Base-by-base conservation (phyloP, 2,797 vertebrate genomes). In the Phoebastria nigripes region DNA sequence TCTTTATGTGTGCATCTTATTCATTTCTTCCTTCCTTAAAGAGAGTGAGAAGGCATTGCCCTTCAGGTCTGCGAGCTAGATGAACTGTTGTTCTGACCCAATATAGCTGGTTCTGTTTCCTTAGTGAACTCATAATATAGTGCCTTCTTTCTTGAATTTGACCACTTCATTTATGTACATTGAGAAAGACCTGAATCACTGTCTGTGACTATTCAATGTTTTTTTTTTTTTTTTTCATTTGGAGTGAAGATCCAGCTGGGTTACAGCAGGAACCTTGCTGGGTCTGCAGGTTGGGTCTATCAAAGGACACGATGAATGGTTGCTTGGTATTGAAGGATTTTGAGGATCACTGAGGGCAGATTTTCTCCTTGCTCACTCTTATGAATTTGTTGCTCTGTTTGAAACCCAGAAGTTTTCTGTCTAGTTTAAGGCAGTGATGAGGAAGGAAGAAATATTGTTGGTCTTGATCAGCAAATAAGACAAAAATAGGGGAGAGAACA, bases 191-290 rank as follows among this genome's bases (percentile, higher is more conserved):
- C 3, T 2, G 3, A n/a, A 16, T 62, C 1, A 0, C 25, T 37
- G 5, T 26, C 51, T 83, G 13, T 2, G 6, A 20, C 49, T 72
- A 1, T 35, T 58, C 21, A 5, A 0, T 51, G 11, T 2, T 61
- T 73, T 67, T 76, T 41, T 11, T 41, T 41, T 41, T 44, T 44
- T 44, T 44, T 44, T 35, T 82, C 62, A 29, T 8, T 44, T 78
- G 31, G 31, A 69, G 52, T n/a, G 52, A 67, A 56, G 56, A 35
- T 69, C 8, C 8, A 15, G 33, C 25, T 63, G 12, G 56, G 9
- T 78, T 63, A 41, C 20, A 55, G 41, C 15, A 59, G 51, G 56
- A 71, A 18, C 46, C 3, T 16, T 79, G 39, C 39, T 31, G 56
- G 15, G 15, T 67, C 33, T 70, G 47, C 35, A 47, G 28, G 15